Evolutionary conservation across 2,888 invertebrate species (phyloP), one percentile per base, ranked within the genome.

Genomic region (Xestia rhomboidea): DNA sequence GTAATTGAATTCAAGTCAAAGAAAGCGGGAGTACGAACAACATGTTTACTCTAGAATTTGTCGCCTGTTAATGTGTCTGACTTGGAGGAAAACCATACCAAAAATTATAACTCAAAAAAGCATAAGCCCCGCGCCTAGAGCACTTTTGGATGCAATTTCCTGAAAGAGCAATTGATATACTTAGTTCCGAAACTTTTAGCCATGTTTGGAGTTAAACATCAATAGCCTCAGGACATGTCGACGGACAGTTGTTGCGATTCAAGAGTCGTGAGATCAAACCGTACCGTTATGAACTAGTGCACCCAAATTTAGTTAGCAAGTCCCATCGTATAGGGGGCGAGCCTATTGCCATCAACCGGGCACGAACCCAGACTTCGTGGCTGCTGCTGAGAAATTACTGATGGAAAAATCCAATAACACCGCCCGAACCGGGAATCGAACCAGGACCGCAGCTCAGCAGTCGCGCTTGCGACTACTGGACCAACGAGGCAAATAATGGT

Each of bases 261-360:
- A 30, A 62, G 2, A 44, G 30, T 68, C 75, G 68, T 68, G 66
- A 57, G 62, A 76, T 51, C 62, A 24, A 76, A 34, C 44, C 18
- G 18, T 41, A 41, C 41, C 41, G 10, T 41, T 34, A 34, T 2
- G 34, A n/a, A n/a, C n/a, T 34, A 34, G 34, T 34, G 34, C 34
- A 34, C 5, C 34, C 34, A 34, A 4, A 34, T 5, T 34, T 34
- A 34, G 34, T 34, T 34, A 5, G 34, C 34, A 34, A 4, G 34
- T 34, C 34, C 34, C 34, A 34, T 34, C 5, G 4, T 5, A 34
- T 34, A 34, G 34, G 34, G 34, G 34, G 34, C 5, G 5, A 34
- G 34, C 34, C 5, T 34, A 34, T 34, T 34, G 34, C 34, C 34
- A 5, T 34, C 34, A 41, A 41, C 41, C 10, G 1, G 41, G 0